phyloP scores from a whole-genome alignment of 2,888 invertebrate species.

The Trachelus tabidus region DNA sequence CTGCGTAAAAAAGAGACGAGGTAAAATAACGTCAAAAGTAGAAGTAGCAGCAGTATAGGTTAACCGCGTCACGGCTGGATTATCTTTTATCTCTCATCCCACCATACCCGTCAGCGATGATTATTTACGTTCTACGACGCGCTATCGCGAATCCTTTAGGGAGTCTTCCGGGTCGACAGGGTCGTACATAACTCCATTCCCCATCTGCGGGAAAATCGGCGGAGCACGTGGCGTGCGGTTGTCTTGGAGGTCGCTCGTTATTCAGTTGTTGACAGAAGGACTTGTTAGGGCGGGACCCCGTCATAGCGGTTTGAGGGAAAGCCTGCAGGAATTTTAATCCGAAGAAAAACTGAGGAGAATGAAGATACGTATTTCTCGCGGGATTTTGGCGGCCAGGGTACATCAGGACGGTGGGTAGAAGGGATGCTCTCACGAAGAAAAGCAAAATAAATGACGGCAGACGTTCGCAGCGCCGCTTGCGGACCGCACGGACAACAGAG shows the following conservation, averaged over 20 bases:
- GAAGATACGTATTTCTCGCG: conserved; percentile 8
- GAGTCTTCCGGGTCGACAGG: background rate
- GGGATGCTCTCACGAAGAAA: background rate
- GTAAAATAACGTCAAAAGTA: background rate
- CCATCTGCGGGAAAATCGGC: background rate
- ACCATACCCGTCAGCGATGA: background rate
- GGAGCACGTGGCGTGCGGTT: background rate
- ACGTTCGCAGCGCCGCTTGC: background rate
- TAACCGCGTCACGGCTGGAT: background rate
- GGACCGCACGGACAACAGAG: background rate
- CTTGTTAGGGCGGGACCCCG: background rate
- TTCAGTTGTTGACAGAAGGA: background rate
- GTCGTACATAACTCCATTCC: background rate
- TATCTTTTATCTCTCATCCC: background rate
- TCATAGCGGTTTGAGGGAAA: background rate
- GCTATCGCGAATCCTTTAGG: background rate
- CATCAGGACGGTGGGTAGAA: background rate
- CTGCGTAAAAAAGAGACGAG: background rate
- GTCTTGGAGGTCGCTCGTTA: background rate
- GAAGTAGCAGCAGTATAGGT: background rate
- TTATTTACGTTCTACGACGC: background rate
- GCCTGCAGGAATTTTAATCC: background rate
- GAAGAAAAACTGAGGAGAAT: background rate
- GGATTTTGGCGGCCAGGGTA: background rate
- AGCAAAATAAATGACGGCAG: background rate